Evolutionary conservation across 2,113 vertebrate genomes (phyloP).

Genomic region (Rhea americana): DNA sequence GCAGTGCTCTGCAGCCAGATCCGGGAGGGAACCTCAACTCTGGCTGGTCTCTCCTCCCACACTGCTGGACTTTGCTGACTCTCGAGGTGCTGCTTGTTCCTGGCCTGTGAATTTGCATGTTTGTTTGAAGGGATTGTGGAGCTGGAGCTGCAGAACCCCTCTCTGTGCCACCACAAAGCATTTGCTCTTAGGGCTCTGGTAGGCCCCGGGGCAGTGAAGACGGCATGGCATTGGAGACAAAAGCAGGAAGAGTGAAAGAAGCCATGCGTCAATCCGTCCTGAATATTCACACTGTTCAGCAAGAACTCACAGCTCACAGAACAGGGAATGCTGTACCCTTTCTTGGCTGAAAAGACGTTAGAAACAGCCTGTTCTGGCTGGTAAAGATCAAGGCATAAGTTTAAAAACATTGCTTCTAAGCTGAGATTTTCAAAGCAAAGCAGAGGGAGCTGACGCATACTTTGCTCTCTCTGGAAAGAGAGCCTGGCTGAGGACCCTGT

Average conservation of each 20-base stretch:
- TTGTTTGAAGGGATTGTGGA: background rate
- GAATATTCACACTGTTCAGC: background rate
- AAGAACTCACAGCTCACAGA: background rate
- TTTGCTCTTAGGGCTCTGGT: background rate
- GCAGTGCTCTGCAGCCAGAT: background rate
- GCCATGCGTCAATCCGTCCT: background rate
- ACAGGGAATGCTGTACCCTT: background rate
- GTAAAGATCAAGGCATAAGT: background rate
- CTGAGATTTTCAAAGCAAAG: background rate
- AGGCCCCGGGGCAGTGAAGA: background rate
- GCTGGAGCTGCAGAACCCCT: background rate
- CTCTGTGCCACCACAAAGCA: background rate
- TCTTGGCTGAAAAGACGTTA: background rate
- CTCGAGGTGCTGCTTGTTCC: background rate
- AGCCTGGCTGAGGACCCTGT: accelerated
- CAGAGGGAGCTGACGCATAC: background rate
- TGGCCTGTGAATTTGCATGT: background rate
- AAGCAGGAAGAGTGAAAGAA: background rate
- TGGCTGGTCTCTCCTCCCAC: background rate
- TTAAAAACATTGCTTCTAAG: background rate
- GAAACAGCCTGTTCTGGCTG: background rate
- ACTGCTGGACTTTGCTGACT: background rate
- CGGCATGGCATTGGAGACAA: background rate
- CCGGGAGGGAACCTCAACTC: background rate
- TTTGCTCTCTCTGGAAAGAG: background rate